Evolutionary conservation across 2,797 vertebrate species (phyloP), one percentile per base, ranked within the genome.

Genomic region (Triplophysa bombifrons): DNA sequence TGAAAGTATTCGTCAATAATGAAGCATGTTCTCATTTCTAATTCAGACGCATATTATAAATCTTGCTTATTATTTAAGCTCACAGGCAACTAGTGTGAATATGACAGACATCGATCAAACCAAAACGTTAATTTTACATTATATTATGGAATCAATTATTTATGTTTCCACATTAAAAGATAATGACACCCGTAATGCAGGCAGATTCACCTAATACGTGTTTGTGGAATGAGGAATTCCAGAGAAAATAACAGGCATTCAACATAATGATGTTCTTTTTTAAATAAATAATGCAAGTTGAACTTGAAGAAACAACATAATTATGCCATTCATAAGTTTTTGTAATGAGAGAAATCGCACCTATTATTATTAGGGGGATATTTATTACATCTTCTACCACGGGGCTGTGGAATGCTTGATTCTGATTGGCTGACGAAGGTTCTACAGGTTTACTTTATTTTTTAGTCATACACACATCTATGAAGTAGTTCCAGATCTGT

Each of bases 91-190:
- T 41, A 25, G 44, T n/a, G 20, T 56, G 20, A 68, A 76, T 50
- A 38, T 51, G n/a, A 10, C 11, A 30, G 25, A 11, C 38, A 72
- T 44, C 25, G 56, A 14, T 34, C 25, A 66, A 38, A 14, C 30
- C 66, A 65, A 79, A 72, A 58, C 2, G 25, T 76, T 82, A 0
- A 61, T 60, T 74, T 78, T 69, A 50, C 7, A 22, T 78, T 50
- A 58, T 34, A 74, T 58, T 65, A 75, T 19, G 20, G 12, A 22
- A 30, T 78, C 56, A 60, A 77, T 74, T 51, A 79, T 79, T 70
- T 64, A 82, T 58, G 68, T 41, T 48, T 74, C 34, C 12, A 30
- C 48, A 67, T 65, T 79, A 82, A 67, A 82, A 70, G 55, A 27
- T 74, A 67, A 72, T 61, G 41, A 8, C 65, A 76, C 44, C 38